These are phyloP conservation scores for Ptilorrhoa leucosticta DNA, from an alignment of 2,113 vertebrate species.

Conservation along the genomic window DNA sequence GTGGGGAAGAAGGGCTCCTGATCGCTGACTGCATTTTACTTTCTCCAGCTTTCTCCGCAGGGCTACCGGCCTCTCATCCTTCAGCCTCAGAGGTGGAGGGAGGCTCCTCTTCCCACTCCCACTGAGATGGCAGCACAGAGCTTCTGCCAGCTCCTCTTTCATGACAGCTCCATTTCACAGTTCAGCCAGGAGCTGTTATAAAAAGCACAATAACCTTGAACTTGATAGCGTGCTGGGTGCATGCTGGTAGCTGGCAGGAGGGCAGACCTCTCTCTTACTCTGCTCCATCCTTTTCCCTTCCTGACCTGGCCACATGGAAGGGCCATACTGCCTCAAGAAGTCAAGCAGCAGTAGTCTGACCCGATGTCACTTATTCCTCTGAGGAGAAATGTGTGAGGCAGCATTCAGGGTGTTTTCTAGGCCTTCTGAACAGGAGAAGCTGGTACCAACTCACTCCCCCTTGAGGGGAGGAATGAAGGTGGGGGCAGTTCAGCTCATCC, in stretches of 20 bases:
- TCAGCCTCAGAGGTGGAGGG: not conserved
- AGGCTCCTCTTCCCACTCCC: not conserved
- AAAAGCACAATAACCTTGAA: constrained; percentile 62
- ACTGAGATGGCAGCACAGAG: not conserved
- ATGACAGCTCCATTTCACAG: constrained; percentile 36
- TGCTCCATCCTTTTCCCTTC: not conserved
- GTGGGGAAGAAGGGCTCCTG: not conserved
- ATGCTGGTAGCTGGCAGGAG: constrained; percentile 3
- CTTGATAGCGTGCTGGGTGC: constrained; percentile 26
- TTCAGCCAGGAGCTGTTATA: constrained; percentile 19
- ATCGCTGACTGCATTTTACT: not conserved
- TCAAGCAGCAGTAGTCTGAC: not conserved
- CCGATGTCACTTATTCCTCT: not conserved
- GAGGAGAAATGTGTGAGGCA: not conserved
- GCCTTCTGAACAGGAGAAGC: not conserved
- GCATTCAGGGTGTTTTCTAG: not conserved
- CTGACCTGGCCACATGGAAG: not conserved
- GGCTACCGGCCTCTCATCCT: not conserved
- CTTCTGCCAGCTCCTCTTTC: constrained; percentile 37
- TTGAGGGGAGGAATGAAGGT: not conserved
- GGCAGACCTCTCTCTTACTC: not conserved
- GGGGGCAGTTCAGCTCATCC: not conserved
- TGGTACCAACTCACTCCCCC: not conserved
- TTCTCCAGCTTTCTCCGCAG: not conserved
- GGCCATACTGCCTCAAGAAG: not conserved